These are phyloP conservation scores for Physella acuta DNA, from an alignment of 1,140 invertebrate genomes.

Conservation along the genomic window DNA sequence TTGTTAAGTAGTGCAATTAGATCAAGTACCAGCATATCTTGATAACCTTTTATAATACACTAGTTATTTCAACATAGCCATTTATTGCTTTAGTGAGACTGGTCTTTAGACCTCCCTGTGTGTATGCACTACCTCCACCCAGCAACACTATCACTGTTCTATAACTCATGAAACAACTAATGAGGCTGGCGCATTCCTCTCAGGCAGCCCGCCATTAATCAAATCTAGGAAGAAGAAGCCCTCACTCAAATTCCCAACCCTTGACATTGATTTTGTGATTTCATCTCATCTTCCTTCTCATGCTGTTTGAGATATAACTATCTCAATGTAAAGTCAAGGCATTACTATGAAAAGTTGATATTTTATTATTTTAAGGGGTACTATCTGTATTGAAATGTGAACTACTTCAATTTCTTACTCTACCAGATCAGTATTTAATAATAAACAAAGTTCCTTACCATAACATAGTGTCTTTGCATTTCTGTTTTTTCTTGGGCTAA, in stretches of 20 bases:
- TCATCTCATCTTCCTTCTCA: constrained; percentile 16
- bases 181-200: constrained; percentile 20
- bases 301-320: constrained; percentile 10
- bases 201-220: constrained; percentile 19
- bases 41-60: too few relatives aligned
- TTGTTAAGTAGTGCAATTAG: too few relatives aligned
- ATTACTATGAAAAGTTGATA: too few relatives aligned
- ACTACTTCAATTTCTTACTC: neutral
- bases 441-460: constrained; percentile 22
- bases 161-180: constrained; percentile 16
- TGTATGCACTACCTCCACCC: too few relatives aligned
- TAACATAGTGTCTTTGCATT: constrained; percentile 33
- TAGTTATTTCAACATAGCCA: too few relatives aligned
- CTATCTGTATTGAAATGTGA: too few relatives aligned
- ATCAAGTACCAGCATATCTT: too few relatives aligned
- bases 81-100: too few relatives aligned
- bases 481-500: constrained; percentile 83
- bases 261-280: constrained; percentile 19
- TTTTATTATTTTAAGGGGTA: too few relatives aligned
- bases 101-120: too few relatives aligned
- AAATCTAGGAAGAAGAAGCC: constrained; percentile 2
- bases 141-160: neutral
- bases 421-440: neutral
- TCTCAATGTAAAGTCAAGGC: neutral
- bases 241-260: constrained; percentile 18